These are phyloP conservation scores for Trigoniulus corallinus DNA, from an alignment of 1,140 invertebrate species.

Conservation along the genomic window DNA sequence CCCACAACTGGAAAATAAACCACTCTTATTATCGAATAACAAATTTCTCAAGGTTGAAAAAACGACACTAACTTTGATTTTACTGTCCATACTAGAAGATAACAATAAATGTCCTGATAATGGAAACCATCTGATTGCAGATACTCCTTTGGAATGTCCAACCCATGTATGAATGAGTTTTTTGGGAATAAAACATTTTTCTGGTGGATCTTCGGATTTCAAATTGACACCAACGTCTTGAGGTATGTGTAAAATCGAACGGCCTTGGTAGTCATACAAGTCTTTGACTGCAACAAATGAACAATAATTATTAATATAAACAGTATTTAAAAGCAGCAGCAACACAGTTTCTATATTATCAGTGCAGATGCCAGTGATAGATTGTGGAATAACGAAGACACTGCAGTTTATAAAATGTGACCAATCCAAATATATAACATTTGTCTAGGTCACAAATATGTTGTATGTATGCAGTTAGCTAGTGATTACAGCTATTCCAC, in stretches of 20 bases:
- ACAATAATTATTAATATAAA: conserved; percentile 1
- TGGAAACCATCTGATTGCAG: conserved; percentile 91
- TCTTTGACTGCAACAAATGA: conserved; percentile 62
- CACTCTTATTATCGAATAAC: not conserved
- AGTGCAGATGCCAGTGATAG: too few relatives aligned
- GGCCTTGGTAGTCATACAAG: conserved; percentile 85
- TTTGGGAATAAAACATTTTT: conserved; percentile 95
- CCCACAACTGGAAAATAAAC: conserved; percentile 58
- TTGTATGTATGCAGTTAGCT: too few relatives aligned
- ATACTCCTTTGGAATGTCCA: conserved; percentile 94
- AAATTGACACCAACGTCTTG: conserved; percentile 93
- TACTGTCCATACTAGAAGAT: conserved; percentile 90
- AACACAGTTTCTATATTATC: too few relatives aligned
- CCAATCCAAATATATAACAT: conserved; percentile 6
- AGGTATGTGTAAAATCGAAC: conserved; percentile 84
- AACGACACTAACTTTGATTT: conserved; percentile 60
- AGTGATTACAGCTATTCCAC: not conserved
- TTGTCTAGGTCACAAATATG: conserved; percentile 10
- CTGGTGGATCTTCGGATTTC: conserved; percentile 74
- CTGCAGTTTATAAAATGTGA: too few relatives aligned
- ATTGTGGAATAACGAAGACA: too few relatives aligned
- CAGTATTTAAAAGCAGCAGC: not conserved
- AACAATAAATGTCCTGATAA: conserved; percentile 83
- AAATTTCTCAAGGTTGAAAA: not conserved
- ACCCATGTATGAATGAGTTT: conserved; percentile 90